Conservation (phyloP, 2,113 vertebrate genomes). For the Colinus virginianus region DNA sequence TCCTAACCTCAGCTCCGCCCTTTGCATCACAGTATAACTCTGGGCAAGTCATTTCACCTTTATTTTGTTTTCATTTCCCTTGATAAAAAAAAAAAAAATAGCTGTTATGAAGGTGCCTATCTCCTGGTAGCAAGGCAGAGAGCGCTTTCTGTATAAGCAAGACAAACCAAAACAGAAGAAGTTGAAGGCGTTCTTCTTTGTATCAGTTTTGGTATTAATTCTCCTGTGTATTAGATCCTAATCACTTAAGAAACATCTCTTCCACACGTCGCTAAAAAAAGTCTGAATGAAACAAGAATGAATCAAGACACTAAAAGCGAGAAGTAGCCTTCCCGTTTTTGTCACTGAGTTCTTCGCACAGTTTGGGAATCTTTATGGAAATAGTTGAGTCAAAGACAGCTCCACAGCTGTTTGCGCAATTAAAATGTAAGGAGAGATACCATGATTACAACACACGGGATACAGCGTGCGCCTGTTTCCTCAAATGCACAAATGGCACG, state of each 20-base stretch:
- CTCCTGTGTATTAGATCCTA: not conserved
- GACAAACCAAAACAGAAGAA: not conserved
- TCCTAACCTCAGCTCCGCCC: not conserved
- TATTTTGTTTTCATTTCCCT: not conserved
- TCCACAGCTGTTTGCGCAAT: not conserved
- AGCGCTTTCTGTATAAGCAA: not conserved
- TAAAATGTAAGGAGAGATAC: not conserved
- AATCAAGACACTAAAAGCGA: not conserved
- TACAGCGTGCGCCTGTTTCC: not conserved
- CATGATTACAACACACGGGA: rapidly evolving
- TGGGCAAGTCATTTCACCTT: not conserved
- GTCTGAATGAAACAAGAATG: not conserved
- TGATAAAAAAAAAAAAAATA: not conserved
- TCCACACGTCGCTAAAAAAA: not conserved
- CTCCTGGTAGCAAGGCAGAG: not conserved
- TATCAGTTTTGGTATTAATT: not conserved
- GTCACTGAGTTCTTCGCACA: not conserved
- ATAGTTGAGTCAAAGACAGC: not conserved
- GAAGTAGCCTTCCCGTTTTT: not conserved
- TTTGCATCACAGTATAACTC: rapidly evolving
- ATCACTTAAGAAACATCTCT: not conserved
- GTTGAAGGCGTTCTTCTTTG: not conserved
- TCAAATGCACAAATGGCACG: not conserved
- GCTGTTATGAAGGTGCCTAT: not conserved
- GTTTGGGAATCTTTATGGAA: not conserved